Evolutionary conservation across 2,113 vertebrate genomes (phyloP).

Genomic region (Colistium nudipinnis): DNA sequence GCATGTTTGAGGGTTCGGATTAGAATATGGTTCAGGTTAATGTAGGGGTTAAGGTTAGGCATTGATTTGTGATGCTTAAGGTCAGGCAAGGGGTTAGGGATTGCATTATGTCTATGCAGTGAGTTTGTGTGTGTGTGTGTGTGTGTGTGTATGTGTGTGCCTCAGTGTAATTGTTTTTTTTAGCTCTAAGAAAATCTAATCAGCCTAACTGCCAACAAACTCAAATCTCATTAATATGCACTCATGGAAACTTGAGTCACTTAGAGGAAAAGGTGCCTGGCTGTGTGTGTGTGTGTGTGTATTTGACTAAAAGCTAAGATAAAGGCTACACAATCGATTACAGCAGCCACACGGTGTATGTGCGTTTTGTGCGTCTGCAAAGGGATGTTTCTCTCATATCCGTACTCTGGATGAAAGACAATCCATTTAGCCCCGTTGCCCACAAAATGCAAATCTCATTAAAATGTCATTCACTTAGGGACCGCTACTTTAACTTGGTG

Average conservation of each 20-base stretch:
- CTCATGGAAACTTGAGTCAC: slow-evolving; percentile 64
- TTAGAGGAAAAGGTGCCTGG: slow-evolving; percentile 27
- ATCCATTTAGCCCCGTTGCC: slow-evolving; percentile 62
- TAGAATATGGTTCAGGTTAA: too few relatives aligned
- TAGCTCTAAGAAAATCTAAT: slow-evolving; percentile 54
- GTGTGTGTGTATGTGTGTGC: background rate
- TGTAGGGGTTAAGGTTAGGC: too few relatives aligned
- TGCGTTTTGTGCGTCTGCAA: slow-evolving; percentile 9
- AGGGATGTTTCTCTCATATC: background rate
- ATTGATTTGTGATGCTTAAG: too few relatives aligned
- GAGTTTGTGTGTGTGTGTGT: background rate
- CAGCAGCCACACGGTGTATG: slow-evolving; percentile 4
- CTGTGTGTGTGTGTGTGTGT: background rate
- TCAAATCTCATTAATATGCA: slow-evolving; percentile 74
- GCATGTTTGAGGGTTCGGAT: too few relatives aligned
- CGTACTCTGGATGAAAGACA: slow-evolving; percentile 41
- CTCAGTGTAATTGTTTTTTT: slow-evolving; percentile 7
- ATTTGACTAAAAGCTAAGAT: slow-evolving; percentile 41
- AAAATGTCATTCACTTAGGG: slow-evolving; percentile 41
- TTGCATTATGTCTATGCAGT: too few relatives aligned
- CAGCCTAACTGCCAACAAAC: slow-evolving; percentile 50
- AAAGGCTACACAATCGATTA: background rate
- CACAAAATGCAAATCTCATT: slow-evolving; percentile 70
- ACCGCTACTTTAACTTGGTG: too few relatives aligned
- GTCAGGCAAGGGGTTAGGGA: too few relatives aligned